Evolutionary conservation across 2,888 invertebrate genomes (phyloP), one percentile per base, ranked within the genome.

Genomic region (Neoascia interrupta): DNA sequence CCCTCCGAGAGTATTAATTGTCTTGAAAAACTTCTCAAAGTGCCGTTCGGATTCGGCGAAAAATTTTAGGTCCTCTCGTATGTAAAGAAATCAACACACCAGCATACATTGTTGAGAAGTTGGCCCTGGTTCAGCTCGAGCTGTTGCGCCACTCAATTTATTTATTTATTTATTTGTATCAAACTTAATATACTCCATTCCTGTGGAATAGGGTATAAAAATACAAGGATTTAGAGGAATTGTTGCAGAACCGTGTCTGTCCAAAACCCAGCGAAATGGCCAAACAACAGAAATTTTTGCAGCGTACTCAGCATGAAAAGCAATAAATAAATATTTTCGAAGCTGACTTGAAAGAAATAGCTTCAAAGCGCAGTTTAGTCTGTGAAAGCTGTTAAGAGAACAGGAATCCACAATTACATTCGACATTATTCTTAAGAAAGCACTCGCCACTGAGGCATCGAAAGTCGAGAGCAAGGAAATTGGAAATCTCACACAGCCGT

Each of bases 401-500:
- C 39, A 39, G 15, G 54, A 56, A 28, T 26, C 54, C 3, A n/a
- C 18, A n/a, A 16, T 26, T n/a, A n/a, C n/a, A n/a, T n/a, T n/a
- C n/a, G n/a, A n/a, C n/a, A n/a, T n/a, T n/a, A 34, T 18, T 16
- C 16, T 31, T 6, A 54, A 66, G 45, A 16, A 34, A 18, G 66
- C 66, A 8, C 26, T 45, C n/a, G 34, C 47, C 16, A 66, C 56
- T 2, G 56, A 66, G 19, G 41, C 66, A 11, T 34, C 61, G 19
- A 61, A 61, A 16, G 18, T 54, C 23, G 66, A 66, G 26, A 66
- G 66, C 19, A 45, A 15, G 26, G 54, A 66, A n/a, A 66, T 66
- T 8, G 31, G 37, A 8, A 54, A 26, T 36, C 54, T 43, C n/a
- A 34, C 37, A 6, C 31, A 31, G n/a, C 16, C 13, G 13, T 13